A percentile compares a stretch with the other conserved stretches of the same genome.
Conservation (phyloP, 2,888 invertebrate genomes). For the Acronicta aceris region DNA sequence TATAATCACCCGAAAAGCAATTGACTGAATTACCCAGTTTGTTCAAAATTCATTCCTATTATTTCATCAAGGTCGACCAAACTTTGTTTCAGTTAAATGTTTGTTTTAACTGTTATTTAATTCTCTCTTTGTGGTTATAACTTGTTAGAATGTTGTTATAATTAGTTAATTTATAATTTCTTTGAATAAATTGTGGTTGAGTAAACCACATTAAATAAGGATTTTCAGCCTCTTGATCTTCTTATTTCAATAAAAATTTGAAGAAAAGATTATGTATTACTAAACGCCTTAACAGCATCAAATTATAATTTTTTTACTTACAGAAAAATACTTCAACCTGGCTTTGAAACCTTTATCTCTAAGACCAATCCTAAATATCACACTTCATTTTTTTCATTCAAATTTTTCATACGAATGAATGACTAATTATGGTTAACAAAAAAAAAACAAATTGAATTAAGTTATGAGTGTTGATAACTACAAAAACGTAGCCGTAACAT, state of each 20-base stretch:
- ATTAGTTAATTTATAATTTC: constrained; percentile 18
- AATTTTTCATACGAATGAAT: too few relatives aligned
- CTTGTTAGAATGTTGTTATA: constrained; percentile 21
- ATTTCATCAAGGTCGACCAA: constrained; percentile 40
- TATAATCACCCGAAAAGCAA: constrained; percentile 42
- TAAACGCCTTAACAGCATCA: too few relatives aligned
- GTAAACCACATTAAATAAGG: background rate
- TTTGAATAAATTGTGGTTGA: constrained; percentile 6
- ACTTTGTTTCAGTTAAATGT: constrained; percentile 42
- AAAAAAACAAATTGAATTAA: too few relatives aligned
- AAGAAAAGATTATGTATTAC: too few relatives aligned
- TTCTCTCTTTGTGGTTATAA: constrained; percentile 37
- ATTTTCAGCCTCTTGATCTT: background rate
- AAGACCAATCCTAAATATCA: too few relatives aligned
- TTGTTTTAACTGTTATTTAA: constrained; percentile 39
- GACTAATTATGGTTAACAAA: too few relatives aligned
- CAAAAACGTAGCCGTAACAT: too few relatives aligned
- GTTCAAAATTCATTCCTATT: constrained; percentile 49
- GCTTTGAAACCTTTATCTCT: too few relatives aligned
- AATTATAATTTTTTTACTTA: too few relatives aligned
- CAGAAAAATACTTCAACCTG: too few relatives aligned
- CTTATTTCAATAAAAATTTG: background rate
- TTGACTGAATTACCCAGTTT: constrained; percentile 46
- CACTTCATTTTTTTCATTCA: too few relatives aligned
- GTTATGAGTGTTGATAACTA: too few relatives aligned